A percentile compares a stretch with the other conserved stretches of the same genome.
These are phyloP conservation scores for Sebastes cheni DNA, from an alignment of 2,797 vertebrate species.

Conservation along the genomic window DNA sequence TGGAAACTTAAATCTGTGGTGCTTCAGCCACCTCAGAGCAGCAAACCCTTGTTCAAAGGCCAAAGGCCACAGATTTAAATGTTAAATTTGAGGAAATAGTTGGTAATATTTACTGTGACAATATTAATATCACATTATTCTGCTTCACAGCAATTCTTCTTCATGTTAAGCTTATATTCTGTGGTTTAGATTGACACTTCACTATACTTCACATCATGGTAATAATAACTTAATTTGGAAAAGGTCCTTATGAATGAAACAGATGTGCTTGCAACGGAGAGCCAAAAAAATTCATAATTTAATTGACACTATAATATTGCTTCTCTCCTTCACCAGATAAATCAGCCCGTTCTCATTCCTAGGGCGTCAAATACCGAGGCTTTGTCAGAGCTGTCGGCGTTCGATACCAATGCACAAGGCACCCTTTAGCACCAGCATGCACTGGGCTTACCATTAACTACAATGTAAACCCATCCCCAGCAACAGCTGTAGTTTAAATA, in stretches of 20 bases:
- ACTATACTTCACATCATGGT: background rate
- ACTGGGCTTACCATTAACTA: too few species aligned
- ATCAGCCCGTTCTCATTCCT: background rate
- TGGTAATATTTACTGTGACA: constrained; percentile 18
- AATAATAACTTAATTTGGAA: background rate
- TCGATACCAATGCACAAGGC: too few species aligned
- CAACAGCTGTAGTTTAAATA: too few species aligned
- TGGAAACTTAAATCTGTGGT: constrained; percentile 1
- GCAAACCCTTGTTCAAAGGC: constrained; percentile 1
- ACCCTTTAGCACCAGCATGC: too few species aligned
- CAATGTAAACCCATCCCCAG: too few species aligned
- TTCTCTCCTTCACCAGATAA: background rate
- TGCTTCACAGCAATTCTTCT: background rate
- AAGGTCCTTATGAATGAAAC: background rate
- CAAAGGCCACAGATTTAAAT: constrained; percentile 41
- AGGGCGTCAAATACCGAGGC: too few species aligned
- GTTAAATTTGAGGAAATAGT: constrained; percentile 16
- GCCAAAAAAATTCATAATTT: background rate
- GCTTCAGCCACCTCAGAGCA: constrained; percentile 27
- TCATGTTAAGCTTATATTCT: background rate
- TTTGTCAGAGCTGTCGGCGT: too few species aligned
- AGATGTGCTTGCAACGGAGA: background rate
- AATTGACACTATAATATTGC: background rate
- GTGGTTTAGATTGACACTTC: background rate
- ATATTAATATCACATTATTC: constrained; percentile 18